A percentile compares a stretch with the other conserved stretches of the same genome.
These are phyloP conservation scores for Noctua fimbriata DNA, from an alignment of 2,888 invertebrate genomes.

Conservation along the genomic window DNA sequence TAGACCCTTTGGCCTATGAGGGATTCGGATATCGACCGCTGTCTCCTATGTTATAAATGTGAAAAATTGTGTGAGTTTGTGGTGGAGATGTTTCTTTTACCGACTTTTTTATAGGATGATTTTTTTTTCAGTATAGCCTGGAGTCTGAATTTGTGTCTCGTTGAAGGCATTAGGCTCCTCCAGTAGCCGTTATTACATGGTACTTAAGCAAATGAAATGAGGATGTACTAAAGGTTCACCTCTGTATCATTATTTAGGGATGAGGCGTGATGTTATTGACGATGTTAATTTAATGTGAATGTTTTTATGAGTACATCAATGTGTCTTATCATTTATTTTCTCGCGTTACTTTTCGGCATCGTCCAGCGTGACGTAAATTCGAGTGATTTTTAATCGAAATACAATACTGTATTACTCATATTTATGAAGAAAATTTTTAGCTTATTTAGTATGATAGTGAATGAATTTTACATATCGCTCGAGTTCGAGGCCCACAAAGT, in stretches of 20 bases:
- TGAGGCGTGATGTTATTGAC: not conserved
- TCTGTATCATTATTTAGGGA: not conserved
- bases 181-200: not conserved
- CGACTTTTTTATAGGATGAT: not conserved
- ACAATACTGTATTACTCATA: not conserved
- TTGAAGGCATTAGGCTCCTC: not conserved
- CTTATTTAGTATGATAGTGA: too few species aligned
- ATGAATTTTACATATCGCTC: not conserved
- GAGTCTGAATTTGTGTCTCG: not conserved
- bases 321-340: not conserved
- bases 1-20: conserved; percentile 70
- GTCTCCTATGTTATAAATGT: conserved; percentile 62
- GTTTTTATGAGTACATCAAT: not conserved
- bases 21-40: conserved; percentile 65
- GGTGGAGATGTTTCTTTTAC: conserved; percentile 43
- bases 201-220: not conserved
- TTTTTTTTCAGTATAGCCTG: not conserved
- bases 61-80: conserved; percentile 59
- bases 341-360: not conserved
- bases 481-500: not conserved
- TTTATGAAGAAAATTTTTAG: not conserved
- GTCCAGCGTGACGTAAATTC: too few species aligned
- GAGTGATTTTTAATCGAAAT: not conserved
- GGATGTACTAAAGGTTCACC: not conserved
- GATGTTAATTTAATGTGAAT: not conserved